Evolutionary conservation across 2,113 vertebrate species (phyloP), one percentile per base, ranked within the genome.

Genomic region (Anthoscopus minutus): DNA sequence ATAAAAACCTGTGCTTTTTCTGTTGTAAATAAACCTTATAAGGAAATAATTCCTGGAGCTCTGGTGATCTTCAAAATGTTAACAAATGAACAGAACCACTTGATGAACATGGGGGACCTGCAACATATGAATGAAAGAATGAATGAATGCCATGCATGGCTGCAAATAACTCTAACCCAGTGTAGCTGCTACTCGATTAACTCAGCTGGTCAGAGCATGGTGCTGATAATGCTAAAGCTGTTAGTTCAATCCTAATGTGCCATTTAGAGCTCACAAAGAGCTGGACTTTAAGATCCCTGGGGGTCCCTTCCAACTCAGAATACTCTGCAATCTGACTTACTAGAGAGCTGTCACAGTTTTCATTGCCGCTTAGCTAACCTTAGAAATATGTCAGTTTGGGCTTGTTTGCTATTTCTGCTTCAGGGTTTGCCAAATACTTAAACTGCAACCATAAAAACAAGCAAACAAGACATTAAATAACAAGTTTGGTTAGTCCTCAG

Each of bases 361-460:
- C 30, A 21, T 2, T 73, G 35, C 30, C 3, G 3, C 89, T 87
- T 67, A 83, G 38, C 69, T 87, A 88, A 89, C 33, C 50, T 80
- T 33, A 86, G 37, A 86, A 89, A 93, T 61, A 79, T 0, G 3
- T 38, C 81, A 66, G 1, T 1, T 58, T 58, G 38, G 45, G 11
- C 62, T 72, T n/a, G 37, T 65, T 93, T 85, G 74, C 20, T 40
- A 35, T 50, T 88, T 89, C 70, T 42, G 28, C 66, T 86, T 83
- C 79, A 81, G 54, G 25, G 45, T 69, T 92, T 89, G 82, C 89
- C 74, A 82, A 88, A 94, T 48, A 76, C 47, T 17, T 48, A 44
- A 66, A 57, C 7, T 73, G 24, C 71, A 88, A 77, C 31, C 38
- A 66, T 50, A 83, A 90, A 90, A 77, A 31, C 70, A 70, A 90